Conservation (phyloP, 2,797 vertebrate genomes). For the Gymnothorax reevesii region DNA sequence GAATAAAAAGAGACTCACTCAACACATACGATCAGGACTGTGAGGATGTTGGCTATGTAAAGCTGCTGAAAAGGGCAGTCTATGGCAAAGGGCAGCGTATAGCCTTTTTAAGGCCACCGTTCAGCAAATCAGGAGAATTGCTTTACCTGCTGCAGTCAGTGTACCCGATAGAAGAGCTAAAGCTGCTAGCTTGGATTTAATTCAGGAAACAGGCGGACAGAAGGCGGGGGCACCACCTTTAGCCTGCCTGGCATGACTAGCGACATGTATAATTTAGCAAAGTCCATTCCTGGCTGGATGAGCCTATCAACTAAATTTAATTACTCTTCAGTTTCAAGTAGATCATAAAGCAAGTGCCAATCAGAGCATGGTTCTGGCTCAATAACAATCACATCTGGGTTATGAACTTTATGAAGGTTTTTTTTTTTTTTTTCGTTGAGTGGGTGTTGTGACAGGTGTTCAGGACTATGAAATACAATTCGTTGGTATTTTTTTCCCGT, state of each 20-base stretch:
- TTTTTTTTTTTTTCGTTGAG: not conserved
- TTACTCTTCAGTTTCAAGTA: not conserved
- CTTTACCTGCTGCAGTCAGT: not conserved
- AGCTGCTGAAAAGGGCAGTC: not conserved
- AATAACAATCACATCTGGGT: not conserved
- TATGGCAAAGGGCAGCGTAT: not conserved
- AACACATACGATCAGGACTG: not conserved
- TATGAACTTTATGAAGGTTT: not conserved
- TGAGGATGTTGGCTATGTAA: not conserved
- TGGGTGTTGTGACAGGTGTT: not conserved
- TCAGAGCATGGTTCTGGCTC: not conserved
- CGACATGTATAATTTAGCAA: not conserved
- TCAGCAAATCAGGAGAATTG: not conserved
- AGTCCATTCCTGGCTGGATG: not conserved
- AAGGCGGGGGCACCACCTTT: not conserved
- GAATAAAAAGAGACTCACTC: not conserved
- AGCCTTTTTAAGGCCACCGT: not conserved
- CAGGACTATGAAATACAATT: not conserved
- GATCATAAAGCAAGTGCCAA: not conserved
- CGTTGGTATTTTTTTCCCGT: not conserved
- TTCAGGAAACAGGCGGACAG: not conserved
- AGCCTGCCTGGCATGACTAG: not conserved
- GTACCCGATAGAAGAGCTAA: not conserved
- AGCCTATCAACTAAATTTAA: not conserved
- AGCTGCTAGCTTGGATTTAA: not conserved